A percentile compares a stretch with the other conserved stretches of the same genome.
phyloP scores from a whole-genome alignment of 2,797 vertebrate species.

The Lagorchestes hirsutus region DNA sequence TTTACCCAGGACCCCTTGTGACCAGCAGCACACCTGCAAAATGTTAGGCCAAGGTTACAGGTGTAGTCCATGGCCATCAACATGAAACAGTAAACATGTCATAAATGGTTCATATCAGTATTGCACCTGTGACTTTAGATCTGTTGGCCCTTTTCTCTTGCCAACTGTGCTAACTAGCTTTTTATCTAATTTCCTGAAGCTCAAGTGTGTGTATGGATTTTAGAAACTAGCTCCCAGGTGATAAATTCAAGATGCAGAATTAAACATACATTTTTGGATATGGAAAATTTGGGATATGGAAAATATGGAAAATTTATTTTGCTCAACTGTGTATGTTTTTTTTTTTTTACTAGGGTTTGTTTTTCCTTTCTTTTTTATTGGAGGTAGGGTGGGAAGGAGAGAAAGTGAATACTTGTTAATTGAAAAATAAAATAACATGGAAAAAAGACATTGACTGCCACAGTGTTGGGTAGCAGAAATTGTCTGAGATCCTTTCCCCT shows the following conservation, averaged over 20 bases:
- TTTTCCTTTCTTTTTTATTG: neutral
- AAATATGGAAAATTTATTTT: neutral
- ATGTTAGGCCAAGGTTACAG: neutral
- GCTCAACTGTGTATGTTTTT: neutral
- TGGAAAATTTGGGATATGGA: neutral
- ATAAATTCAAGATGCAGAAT: neutral
- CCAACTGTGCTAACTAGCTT: neutral
- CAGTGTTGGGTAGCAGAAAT: neutral
- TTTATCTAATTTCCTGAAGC: neutral
- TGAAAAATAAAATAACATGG: neutral
- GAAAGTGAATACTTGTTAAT: neutral
- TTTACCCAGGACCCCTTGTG: neutral
- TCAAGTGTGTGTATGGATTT: neutral
- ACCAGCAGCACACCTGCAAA: neutral
- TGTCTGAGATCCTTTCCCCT: neutral
- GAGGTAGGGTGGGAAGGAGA: neutral
- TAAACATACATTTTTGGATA: neutral
- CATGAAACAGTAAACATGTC: neutral
- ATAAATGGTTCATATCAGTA: neutral
- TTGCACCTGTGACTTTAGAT: neutral
- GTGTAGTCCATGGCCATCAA: neutral
- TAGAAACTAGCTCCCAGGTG: neutral
- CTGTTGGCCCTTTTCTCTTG: neutral
- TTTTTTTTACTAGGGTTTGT: neutral
- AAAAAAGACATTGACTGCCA: neutral